A percentile compares a stretch with the other conserved stretches of the same genome.
phyloP scores from a whole-genome alignment of 1,140 invertebrate genomes.

The Bombus waltoni region DNA sequence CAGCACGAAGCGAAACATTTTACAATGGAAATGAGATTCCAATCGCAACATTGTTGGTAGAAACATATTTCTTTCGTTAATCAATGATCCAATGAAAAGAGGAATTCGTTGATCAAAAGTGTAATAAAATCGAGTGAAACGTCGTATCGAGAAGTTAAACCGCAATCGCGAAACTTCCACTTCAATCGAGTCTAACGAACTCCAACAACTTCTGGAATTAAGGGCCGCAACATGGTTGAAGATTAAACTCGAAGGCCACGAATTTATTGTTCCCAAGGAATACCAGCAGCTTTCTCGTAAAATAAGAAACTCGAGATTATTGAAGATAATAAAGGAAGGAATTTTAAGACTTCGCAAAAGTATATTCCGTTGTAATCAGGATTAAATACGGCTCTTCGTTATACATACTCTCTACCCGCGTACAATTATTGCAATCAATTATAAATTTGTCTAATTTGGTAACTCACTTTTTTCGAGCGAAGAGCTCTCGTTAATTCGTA shows the following conservation, averaged over 20 bases:
- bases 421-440: not conserved
- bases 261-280: not conserved
- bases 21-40: not conserved
- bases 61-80: not conserved
- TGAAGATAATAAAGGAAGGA: not conserved
- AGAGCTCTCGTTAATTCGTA: not conserved
- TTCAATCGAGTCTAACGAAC: not conserved
- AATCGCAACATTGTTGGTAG: not conserved
- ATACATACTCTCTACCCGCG: not conserved
- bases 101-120: not conserved
- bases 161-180: not conserved
- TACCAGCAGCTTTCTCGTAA: not conserved
- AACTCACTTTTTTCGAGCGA: no score
- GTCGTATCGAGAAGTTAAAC: not conserved
- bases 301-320: not conserved
- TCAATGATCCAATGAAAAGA: not conserved
- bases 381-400: not conserved
- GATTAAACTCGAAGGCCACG: not conserved
- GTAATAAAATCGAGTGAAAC: not conserved
- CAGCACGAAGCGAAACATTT: not conserved
- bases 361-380: not conserved
- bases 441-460: not conserved
- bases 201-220: not conserved
- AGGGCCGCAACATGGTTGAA: not conserved
- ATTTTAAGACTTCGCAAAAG: not conserved